Base-by-base conservation (phyloP, 2,797 vertebrate genomes). In the Etheostoma perlongum region DNA sequence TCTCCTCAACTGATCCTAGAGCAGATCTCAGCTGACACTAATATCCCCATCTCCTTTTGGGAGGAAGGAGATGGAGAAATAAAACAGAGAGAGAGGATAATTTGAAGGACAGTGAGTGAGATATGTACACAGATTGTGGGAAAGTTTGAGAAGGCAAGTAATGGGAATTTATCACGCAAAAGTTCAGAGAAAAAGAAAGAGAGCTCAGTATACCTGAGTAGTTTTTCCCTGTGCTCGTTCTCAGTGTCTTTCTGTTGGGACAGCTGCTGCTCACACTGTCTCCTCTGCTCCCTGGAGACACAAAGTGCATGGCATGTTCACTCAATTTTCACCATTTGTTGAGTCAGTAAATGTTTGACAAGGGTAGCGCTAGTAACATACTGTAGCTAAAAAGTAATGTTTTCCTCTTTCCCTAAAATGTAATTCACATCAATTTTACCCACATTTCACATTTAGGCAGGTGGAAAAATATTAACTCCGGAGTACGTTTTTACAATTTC, bases 241-340 rank as follows among this genome's bases (percentile, higher is more conserved):
- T 87, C 69, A 3, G 55, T 59, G 47, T 74, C 49, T 55, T 67
- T 68, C 65, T 86, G 83, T 61, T 70, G 77, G 36, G 59, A 62
- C 84, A 89, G 78, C 85, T 86, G 87, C 59, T 88, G 69, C 44
- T 90, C 87, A 19, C 61, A 74, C 77, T 11, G 69, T 57, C 47
- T 84, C 57, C 23, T 87, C 85, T 87, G 74, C 58, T 92, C 77
- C 79, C 92, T 90, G 71, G 23, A 82, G 83, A 87, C 72, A 86
- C 33, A 83, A 48, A 83, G 76, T 27, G 30, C 51, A 78, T 3
- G 47, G 13, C 44, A 54, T 6, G 61, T 51, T 62, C 53, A 55
- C 54, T 80, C 21, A 61, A 5, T 48, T 74, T 75, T 66, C 60
- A 60, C 19, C 30, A 40, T 63, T 74, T 67, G 46, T 67, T 42